Conservation (phyloP, 2,888 invertebrate species). For the Ethmia dodecea region DNA sequence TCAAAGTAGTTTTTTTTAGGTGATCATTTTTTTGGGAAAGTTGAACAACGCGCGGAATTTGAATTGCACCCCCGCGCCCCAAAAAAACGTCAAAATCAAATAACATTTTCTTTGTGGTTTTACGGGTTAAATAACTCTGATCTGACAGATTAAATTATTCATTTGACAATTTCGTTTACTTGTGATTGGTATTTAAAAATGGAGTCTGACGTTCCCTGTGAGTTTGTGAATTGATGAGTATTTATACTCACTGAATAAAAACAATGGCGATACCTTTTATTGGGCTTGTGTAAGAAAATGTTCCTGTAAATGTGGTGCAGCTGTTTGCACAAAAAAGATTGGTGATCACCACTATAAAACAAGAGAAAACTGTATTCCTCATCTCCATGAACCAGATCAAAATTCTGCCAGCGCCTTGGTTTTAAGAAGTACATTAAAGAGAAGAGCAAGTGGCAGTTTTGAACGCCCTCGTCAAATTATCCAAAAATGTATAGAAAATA, state of each 20-base stretch:
- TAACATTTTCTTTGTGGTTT: too few relatives aligned
- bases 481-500: conserved; percentile 2
- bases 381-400: conserved; percentile 6
- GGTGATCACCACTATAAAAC: conserved; percentile 2
- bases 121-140: too few relatives aligned
- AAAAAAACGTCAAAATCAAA: too few relatives aligned
- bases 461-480: conserved; percentile 4
- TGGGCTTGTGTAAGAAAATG: conserved; percentile 4
- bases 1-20: too few relatives aligned
- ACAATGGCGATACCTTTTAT: conserved; percentile 1
- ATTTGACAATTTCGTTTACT: too few relatives aligned
- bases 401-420: background rate
- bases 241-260: conserved; percentile 1
- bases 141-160: too few relatives aligned
- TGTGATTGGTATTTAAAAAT: too few relatives aligned
- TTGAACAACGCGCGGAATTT: too few relatives aligned
- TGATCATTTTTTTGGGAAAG: too few relatives aligned
- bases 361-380: conserved; percentile 2
- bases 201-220: too few relatives aligned
- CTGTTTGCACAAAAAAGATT: conserved; percentile 1
- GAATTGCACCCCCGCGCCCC: too few relatives aligned
- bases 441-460: conserved; percentile 4
- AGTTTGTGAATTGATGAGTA: conserved; percentile 1
- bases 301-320: conserved; percentile 3
- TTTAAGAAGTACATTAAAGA: conserved; percentile 2